A percentile compares a stretch with the other conserved stretches of the same genome.
Evolutionary conservation across 2,888 invertebrate genomes (phyloP).

Genomic region (Holacanthella duospinosa): DNA sequence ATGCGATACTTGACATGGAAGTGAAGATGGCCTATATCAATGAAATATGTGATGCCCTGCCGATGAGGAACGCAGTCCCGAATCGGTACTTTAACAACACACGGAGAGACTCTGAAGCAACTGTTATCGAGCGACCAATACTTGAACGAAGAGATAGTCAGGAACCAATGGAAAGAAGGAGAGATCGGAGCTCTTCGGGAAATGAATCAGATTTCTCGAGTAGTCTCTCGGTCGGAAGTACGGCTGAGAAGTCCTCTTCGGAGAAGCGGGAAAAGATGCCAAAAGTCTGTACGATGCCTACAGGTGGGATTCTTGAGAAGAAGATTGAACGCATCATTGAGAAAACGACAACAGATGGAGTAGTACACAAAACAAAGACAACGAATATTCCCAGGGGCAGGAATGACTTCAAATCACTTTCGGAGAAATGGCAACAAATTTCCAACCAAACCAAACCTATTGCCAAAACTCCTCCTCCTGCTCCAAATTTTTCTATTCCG

Average conservation of each 20-base stretch:
- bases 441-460: conserved; percentile 29
- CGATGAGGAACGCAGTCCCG: conserved; percentile 13
- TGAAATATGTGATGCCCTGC: conserved; percentile 36
- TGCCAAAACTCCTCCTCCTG: neutral
- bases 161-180: conserved; percentile 22
- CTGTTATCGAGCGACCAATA: conserved; percentile 35
- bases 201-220: neutral
- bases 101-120: conserved; percentile 34
- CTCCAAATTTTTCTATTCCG: neutral
- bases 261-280: neutral
- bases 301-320: conserved; percentile 30
- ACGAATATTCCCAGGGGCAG: conserved; percentile 30
- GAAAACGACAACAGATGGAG: conserved; percentile 19
- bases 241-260: neutral
- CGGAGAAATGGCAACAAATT: conserved; percentile 42
- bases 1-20: conserved; percentile 37
- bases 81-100: conserved; percentile 15
- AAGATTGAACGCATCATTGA: conserved; percentile 34
- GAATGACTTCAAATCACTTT: conserved; percentile 40
- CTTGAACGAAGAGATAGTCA: neutral
- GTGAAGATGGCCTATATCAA: conserved; percentile 37
- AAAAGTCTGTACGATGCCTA: too few relatives aligned
- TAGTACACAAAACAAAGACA: conserved; percentile 15
- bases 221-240: neutral
- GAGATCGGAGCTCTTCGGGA: neutral